Evolutionary conservation across 2,113 vertebrate genomes (phyloP).

Genomic region (Stegostoma tigrinum): DNA sequence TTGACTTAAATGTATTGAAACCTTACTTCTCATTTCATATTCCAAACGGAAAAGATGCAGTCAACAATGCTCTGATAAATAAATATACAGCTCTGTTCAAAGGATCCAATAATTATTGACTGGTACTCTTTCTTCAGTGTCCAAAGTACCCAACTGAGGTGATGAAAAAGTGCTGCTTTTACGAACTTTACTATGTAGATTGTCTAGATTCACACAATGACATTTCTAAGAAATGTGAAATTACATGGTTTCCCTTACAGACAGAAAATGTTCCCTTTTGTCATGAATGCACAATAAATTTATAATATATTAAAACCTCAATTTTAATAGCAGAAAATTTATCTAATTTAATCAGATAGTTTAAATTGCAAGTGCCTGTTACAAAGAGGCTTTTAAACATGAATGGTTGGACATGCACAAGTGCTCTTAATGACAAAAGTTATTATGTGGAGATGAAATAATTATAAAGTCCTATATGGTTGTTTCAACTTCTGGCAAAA

Average conservation of each 20-base stretch:
- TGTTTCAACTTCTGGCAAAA: neutral
- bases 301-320: neutral
- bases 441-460: neutral
- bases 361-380: constrained; percentile 23
- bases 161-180: neutral
- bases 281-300: neutral
- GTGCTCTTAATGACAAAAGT: constrained; percentile 28
- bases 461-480: constrained; percentile 6
- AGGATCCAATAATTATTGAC: neutral
- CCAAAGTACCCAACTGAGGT: neutral
- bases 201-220: neutral
- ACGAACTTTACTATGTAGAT: neutral
- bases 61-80: neutral
- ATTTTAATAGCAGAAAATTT: neutral
- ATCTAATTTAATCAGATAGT: neutral
- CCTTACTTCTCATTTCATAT: neutral
- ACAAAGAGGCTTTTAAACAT: neutral
- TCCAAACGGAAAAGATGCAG: neutral
- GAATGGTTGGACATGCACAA: neutral
- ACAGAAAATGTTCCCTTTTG: neutral
- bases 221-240: neutral
- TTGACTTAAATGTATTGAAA: neutral
- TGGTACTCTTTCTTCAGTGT: neutral
- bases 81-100: neutral
- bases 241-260: neutral